Evolutionary conservation across 2,113 vertebrate genomes (phyloP).

Genomic region (Corythornis madagascariensis): DNA sequence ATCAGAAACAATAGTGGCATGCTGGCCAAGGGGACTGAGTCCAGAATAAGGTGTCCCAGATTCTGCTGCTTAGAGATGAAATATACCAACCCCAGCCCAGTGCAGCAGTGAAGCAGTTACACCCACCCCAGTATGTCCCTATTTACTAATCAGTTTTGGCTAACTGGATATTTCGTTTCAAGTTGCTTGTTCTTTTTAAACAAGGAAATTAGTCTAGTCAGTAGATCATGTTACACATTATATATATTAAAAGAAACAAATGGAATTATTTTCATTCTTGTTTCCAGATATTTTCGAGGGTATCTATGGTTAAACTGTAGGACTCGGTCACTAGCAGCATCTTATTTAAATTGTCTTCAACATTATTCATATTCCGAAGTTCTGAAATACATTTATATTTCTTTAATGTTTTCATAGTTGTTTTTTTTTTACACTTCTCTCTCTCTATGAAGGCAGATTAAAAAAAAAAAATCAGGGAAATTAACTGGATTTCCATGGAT

Average conservation of each 20-base stretch:
- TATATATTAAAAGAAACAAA: neutral
- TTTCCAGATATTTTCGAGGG: neutral
- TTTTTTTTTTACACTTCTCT: neutral
- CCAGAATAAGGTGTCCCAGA: neutral
- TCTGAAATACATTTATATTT: neutral
- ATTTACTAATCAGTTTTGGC: neutral
- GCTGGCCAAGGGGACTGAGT: too few relatives aligned
- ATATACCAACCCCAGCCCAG: neutral
- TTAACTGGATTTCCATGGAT: conserved; percentile 4
- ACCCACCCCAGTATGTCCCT: neutral
- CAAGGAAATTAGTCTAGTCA: neutral
- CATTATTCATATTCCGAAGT: neutral
- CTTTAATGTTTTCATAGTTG: neutral
- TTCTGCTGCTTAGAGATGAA: neutral
- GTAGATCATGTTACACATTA: neutral
- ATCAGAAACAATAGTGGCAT: neutral
- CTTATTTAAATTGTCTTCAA: neutral
- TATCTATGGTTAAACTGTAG: neutral
- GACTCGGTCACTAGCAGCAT: neutral
- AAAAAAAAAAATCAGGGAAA: neutral
- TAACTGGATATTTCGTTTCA: neutral
- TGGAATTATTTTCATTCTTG: neutral
- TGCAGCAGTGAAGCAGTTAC: neutral
- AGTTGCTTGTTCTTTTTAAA: neutral
- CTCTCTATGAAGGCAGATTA: neutral